Conservation (phyloP, 2,113 vertebrate genomes). For the Cololabis saira region DNA sequence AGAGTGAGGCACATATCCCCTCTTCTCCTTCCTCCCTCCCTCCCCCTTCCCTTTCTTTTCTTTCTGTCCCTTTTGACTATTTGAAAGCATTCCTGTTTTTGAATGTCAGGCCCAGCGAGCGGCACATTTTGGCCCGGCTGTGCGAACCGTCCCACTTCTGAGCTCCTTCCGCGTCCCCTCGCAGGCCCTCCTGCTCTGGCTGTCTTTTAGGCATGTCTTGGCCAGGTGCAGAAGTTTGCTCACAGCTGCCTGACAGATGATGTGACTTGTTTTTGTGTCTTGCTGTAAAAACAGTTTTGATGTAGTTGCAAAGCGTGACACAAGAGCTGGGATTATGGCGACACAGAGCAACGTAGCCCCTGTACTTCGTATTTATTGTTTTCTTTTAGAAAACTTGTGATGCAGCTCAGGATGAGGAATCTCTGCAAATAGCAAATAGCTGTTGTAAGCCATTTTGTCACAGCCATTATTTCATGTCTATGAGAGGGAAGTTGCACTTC, state of each 20-base stretch:
- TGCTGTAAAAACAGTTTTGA: conserved; percentile 75
- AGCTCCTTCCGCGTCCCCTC: conserved; percentile 51
- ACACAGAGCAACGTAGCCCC: no score
- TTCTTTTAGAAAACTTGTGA: background rate
- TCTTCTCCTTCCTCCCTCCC: conserved; percentile 35
- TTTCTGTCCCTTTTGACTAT: conserved; percentile 68
- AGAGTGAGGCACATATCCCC: conserved; percentile 70
- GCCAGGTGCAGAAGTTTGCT: conserved; percentile 77
- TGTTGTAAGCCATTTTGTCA: background rate
- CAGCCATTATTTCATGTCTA: conserved; percentile 21
- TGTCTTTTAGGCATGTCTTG: conserved; percentile 57
- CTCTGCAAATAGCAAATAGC: no score
- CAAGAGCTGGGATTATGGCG: conserved; percentile 10
- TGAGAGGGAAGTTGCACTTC: conserved; percentile 10
- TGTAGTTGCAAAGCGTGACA: conserved; percentile 44
- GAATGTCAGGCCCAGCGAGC: conserved; percentile 64
- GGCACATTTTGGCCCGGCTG: conserved; percentile 53
- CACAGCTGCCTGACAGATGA: conserved; percentile 78
- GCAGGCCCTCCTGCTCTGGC: conserved; percentile 40
- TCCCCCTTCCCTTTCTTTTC: conserved; percentile 43
- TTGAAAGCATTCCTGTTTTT: conserved; percentile 77
- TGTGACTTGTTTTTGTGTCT: conserved; percentile 68
- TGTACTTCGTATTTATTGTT: background rate
- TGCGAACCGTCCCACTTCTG: conserved; percentile 55
- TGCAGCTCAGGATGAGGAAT: background rate